phyloP scores from a whole-genome alignment of 1,140 invertebrate species.

The Pissodes strobi region DNA sequence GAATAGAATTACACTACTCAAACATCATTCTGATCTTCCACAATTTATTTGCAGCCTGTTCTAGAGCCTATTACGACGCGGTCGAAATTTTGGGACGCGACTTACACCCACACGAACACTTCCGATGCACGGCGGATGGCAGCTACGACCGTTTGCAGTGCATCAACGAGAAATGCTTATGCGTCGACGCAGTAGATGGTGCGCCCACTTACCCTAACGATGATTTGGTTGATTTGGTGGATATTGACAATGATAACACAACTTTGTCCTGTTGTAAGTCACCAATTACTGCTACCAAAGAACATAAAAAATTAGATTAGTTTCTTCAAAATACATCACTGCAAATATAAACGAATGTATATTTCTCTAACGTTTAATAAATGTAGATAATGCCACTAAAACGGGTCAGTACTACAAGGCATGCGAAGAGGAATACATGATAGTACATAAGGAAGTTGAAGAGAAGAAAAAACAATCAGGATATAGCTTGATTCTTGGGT shows the following conservation, averaged over 20 bases:
- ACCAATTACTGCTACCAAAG: too few relatives aligned
- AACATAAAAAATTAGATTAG: too few relatives aligned
- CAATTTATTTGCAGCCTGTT: conserved; percentile 56
- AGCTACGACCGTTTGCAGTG: conserved; percentile 64
- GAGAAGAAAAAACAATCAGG: conserved; percentile 48
- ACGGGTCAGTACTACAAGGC: conserved; percentile 55
- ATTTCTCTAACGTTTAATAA: too few relatives aligned
- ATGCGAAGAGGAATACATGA: conserved; percentile 57
- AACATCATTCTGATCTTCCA: too few relatives aligned
- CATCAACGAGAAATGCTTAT: conserved; percentile 60
- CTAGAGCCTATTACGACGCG: conserved; percentile 54
- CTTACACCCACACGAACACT: conserved; percentile 44
- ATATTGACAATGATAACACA: conserved; percentile 53
- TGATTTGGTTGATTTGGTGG: conserved; percentile 52
- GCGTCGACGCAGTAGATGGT: conserved; percentile 60
- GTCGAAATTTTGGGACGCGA: conserved; percentile 39
- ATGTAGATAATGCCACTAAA: conserved; percentile 40
- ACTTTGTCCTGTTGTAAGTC: conserved; percentile 62
- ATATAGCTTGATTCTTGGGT: conserved; percentile 51
- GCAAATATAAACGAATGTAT: too few relatives aligned
- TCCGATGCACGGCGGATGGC: conserved; percentile 60
- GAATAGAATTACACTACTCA: too few relatives aligned
- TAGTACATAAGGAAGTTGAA: conserved; percentile 50
- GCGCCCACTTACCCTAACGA: conserved; percentile 44
- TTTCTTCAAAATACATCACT: too few relatives aligned